Base-by-base conservation (phyloP, 2,888 invertebrate species). In the Thymelicus acteon region DNA sequence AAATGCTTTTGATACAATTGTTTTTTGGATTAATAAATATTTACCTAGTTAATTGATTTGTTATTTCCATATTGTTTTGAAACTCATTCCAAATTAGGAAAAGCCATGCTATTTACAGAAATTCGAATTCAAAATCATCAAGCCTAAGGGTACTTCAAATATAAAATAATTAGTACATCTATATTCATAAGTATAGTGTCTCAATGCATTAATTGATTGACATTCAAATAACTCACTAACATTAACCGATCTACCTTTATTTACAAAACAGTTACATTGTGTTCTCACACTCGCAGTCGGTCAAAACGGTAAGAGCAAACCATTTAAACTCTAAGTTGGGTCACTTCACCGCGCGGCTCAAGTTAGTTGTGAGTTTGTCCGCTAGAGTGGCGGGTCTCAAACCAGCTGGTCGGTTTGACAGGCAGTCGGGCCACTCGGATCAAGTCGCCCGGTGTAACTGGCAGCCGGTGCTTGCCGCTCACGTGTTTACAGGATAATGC, bases 301-400 rank as follows among this genome's bases (percentile, higher is more conserved):
- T 24, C 12, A 54, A 24, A 39, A 39, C 39, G 37, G 49, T 52
- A 52, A 19, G 47, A 63, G 62, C 44, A 62, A 66, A 61, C 57
- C 47, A 66, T 60, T 66, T 58, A 68, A 62, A 65, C 31, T 40
- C 13, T n/a, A 63, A 80, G 82, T 89, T 89, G 76, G 75, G 66
- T 76, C 73, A 69, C 79, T 87, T 79, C 76, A 66, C 80, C 67
- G 72, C 69, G 58, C 81, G 80, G 79, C 77, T 81, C 76, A 80
- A 75, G 80, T 89, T 91, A 92, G 91, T 92, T 92, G 82, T 77
- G 82, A 82, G 82, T 88, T 87, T 80, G 85, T 78, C 91, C 92
- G 89, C 91, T 82, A 92, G 92, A 90, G 92, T 81, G 87, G 81
- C 85, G 79, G 82, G 83, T 83, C 85, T 82, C 83, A 77, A 75